Evolutionary conservation across 1,140 invertebrate genomes (phyloP).

Genomic region (Drosophila kurseongensis): DNA sequence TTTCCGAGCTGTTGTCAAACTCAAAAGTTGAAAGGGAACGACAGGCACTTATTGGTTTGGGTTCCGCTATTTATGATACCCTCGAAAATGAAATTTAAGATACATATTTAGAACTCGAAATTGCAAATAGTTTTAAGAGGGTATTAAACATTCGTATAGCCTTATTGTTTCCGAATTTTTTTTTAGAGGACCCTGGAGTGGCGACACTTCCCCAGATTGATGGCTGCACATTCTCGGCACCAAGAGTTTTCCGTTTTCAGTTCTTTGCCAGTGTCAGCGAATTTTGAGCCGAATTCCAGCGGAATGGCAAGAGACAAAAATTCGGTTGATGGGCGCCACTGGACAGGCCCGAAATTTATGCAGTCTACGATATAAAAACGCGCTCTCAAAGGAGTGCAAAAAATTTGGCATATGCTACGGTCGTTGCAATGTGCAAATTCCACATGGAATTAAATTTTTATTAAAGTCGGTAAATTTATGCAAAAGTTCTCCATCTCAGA

Average conservation of each 20-base stretch:
- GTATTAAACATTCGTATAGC: background rate
- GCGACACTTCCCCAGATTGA: slow-evolving; percentile 65
- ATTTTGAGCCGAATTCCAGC: slow-evolving; percentile 20
- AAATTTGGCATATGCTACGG: slow-evolving; percentile 35
- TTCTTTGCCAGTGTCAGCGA: slow-evolving; percentile 40
- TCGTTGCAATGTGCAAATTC: slow-evolving; percentile 25
- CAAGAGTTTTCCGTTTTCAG: slow-evolving; percentile 14
- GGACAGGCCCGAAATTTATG: slow-evolving; percentile 69
- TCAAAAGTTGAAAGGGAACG: slow-evolving; percentile 11
- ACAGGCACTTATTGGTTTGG: slow-evolving; percentile 8
- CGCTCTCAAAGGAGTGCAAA: slow-evolving; percentile 26
- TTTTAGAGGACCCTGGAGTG: slow-evolving; percentile 16
- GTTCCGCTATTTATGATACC: slow-evolving; percentile 1
- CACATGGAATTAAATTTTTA: slow-evolving; percentile 32
- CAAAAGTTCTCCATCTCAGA: slow-evolving; percentile 42
- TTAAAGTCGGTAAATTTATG: slow-evolving; percentile 59
- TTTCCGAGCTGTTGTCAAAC: slow-evolving; percentile 35
- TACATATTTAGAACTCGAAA: too few relatives aligned
- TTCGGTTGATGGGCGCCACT: slow-evolving; percentile 73
- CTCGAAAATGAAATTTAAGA: background rate
- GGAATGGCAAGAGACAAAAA: slow-evolving; percentile 24
- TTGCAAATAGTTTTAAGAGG: background rate
- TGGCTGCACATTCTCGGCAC: slow-evolving; percentile 47
- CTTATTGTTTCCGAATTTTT: slow-evolving; percentile 8
- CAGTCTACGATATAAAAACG: slow-evolving; percentile 25